These are phyloP conservation scores for Dynastes maya DNA, from an alignment of 2,888 invertebrate species.

Conservation along the genomic window DNA sequence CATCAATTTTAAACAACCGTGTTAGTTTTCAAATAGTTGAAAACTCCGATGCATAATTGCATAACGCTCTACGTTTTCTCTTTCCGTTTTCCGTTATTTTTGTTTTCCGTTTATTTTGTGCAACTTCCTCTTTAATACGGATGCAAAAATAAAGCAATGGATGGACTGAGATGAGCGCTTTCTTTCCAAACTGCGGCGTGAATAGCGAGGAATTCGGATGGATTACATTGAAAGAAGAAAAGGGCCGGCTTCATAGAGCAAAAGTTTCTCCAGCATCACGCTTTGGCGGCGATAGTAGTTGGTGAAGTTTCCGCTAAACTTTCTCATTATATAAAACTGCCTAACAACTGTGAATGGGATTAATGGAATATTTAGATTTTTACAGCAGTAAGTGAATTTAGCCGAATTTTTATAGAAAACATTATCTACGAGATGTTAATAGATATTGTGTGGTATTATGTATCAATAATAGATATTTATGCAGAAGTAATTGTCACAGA, in stretches of 20 bases:
- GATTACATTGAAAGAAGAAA: constrained; percentile 25
- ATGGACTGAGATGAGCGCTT: constrained; percentile 1
- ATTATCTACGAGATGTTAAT: background rate
- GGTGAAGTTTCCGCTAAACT: constrained; percentile 32
- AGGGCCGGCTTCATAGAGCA: constrained; percentile 6
- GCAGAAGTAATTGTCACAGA: too few species aligned
- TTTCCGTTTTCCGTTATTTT: background rate
- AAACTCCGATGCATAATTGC: constrained; percentile 19
- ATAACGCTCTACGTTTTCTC: background rate
- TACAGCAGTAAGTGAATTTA: constrained; percentile 6
- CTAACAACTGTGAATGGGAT: constrained; percentile 19
- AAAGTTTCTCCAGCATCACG: constrained; percentile 16
- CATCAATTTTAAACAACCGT: background rate
- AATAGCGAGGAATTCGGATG: constrained; percentile 33
- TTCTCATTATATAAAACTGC: constrained; percentile 41
- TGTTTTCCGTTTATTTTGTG: constrained; percentile 8
- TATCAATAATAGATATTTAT: too few species aligned
- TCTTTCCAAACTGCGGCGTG: constrained; percentile 2
- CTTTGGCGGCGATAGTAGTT: constrained; percentile 16
- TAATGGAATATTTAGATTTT: constrained; percentile 41
- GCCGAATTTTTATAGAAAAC: background rate
- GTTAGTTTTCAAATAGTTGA: background rate
- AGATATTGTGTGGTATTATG: too few species aligned
- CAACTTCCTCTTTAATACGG: constrained; percentile 20
- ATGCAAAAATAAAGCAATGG: constrained; percentile 9